These are phyloP conservation scores for Patella caerulea DNA, from an alignment of 2,888 invertebrate genomes.

Conservation along the genomic window DNA sequence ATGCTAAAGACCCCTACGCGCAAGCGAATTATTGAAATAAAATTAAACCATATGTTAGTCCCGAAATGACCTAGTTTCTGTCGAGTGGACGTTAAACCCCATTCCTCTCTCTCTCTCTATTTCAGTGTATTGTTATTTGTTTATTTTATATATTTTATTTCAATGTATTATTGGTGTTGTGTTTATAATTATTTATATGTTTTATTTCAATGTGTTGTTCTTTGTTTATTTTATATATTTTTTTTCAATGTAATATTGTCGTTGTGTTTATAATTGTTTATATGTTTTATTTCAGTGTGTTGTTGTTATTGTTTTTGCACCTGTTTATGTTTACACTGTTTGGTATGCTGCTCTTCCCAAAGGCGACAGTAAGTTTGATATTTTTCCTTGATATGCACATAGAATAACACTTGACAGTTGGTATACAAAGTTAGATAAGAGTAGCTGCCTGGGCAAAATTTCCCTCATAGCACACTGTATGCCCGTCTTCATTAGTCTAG, in stretches of 20 bases:
- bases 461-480: too few relatives aligned
- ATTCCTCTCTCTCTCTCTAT: too few relatives aligned
- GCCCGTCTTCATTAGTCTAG: too few relatives aligned
- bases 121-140: too few relatives aligned
- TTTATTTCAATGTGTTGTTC: constrained; percentile 37
- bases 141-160: too few relatives aligned
- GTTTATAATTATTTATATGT: not conserved
- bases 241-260: not conserved
- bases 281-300: not conserved
- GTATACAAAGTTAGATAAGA: too few relatives aligned
- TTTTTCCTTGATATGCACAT: not conserved
- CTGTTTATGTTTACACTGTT: constrained; percentile 68
- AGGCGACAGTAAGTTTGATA: constrained; percentile 37
- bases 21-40: too few relatives aligned
- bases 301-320: constrained; percentile 65
- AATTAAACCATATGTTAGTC: too few relatives aligned
- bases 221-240: not conserved
- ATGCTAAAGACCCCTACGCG: too few relatives aligned
- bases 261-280: constrained; percentile 7
- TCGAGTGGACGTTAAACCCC: not conserved
- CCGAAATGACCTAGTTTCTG: not conserved
- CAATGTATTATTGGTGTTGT: not conserved
- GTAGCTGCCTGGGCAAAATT: too few relatives aligned
- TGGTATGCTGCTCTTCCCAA: constrained; percentile 69
- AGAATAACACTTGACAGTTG: too few relatives aligned